Conservation (phyloP, 2,797 vertebrate species). For the Choloepus didactylus region DNA sequence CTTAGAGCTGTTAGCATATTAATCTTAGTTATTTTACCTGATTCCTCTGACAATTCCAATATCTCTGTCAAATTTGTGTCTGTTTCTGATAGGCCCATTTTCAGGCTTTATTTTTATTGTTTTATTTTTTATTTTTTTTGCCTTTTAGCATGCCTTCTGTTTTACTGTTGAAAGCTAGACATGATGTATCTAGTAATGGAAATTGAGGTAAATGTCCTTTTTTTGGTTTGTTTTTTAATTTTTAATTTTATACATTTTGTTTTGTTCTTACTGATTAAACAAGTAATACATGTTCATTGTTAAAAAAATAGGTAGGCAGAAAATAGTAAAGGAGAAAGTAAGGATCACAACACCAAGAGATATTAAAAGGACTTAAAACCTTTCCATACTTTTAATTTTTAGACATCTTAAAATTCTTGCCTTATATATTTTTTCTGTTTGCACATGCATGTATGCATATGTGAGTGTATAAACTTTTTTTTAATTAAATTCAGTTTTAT, state of each 20-base stretch:
- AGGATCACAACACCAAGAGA: not conserved
- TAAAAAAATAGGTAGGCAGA: not conserved
- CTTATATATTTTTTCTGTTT: not conserved
- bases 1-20: no score
- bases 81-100: no score
- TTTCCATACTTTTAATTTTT: not conserved
- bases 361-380: not conserved
- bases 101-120: no score
- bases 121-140: no score
- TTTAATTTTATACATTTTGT: not conserved
- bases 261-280: constrained; percentile 12
- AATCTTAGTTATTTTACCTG: no score
- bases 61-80: no score
- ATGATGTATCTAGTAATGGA: no score
- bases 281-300: not conserved
- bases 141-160: no score
- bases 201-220: no score
- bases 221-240: not conserved
- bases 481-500: no score
- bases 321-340: constrained; percentile 21
- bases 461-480: not conserved
- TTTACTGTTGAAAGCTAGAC: no score
- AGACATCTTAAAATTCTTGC: not conserved
- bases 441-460: not conserved
- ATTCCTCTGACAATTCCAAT: no score